These are phyloP conservation scores for Notarius lentiginosus DNA, from an alignment of 2,113 vertebrate genomes.

Conservation along the genomic window DNA sequence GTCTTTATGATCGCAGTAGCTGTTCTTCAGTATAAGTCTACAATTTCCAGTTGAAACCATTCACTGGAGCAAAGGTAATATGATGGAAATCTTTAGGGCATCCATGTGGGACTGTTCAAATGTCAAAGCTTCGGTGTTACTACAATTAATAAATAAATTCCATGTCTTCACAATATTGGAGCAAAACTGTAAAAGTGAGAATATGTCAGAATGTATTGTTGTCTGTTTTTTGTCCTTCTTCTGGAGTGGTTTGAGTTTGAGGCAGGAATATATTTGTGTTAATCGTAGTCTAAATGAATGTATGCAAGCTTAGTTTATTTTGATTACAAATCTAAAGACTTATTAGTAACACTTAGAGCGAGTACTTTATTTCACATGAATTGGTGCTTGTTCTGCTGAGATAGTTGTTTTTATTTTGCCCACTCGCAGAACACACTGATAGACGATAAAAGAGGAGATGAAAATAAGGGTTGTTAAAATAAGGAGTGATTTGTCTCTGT, in stretches of 20 bases:
- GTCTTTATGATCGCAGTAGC: not conserved
- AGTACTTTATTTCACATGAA: not conserved
- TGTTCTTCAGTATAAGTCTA: not conserved
- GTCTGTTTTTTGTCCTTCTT: not conserved
- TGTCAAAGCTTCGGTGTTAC: not conserved
- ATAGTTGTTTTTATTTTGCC: not conserved
- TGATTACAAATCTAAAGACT: not conserved
- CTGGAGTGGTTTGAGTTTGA: not conserved
- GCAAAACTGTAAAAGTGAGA: not conserved
- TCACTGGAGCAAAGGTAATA: not conserved
- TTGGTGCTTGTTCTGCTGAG: not conserved
- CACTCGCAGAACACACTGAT: not conserved
- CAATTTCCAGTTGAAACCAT: not conserved
- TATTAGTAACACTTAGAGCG: not conserved
- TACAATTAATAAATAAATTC: not conserved
- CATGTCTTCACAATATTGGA: not conserved
- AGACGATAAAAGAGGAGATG: conserved; percentile 8
- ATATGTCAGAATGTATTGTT: not conserved
- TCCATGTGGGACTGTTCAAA: not conserved
- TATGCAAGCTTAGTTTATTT: not conserved
- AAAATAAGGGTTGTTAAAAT: conserved; percentile 35
- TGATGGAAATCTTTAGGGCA: not conserved
- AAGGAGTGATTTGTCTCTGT: conserved; percentile 32
- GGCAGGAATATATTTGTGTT: not conserved
- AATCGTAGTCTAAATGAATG: not conserved